Base-by-base conservation (phyloP, 37 sponge, comb jelly and placozoan species). In the Dysidea cf. avara region DNA sequence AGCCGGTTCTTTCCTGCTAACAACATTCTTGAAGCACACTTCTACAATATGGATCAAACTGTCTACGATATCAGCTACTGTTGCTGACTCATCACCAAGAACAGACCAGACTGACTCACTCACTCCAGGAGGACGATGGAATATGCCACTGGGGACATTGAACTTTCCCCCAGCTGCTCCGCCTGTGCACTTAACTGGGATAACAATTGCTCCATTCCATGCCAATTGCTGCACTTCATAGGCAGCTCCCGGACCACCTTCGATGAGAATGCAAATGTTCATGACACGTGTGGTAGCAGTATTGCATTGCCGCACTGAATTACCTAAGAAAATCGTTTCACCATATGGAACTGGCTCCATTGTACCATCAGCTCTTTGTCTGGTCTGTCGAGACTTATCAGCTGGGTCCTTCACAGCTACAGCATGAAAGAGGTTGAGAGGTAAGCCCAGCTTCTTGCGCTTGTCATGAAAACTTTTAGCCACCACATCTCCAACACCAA, bases 231-330 rank as follows among this genome's bases (percentile, higher is more conserved):
- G 86, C 26, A 80, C 90, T 53, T 93, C 94, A 71, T 89, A 88
- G 22, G 94, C 90, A 25, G 94, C 94, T 9, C 90, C 90, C 9
- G 91, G 91, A 13, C 94, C 94, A 39, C 94, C 93, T 53, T 92
- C 93, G 9, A 92, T 47, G 18, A 92, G 55, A 40, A 92, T 53
- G 52, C 93, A 87, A 1, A 76, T 40, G 17, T 75, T 62, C 2
- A 92, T 32, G 12, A 84, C 81, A 14, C 33, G 25, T 0, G 86
- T 73, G 21, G 80, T 77, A 17, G 88, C 62, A 64, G 68, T 80
- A 55, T 92, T 86, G 56, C 93, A 37, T 75, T 92, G 85, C 3
- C 93, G 69, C 4, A 92, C 78, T 59, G 86, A 81, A 46, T 30
- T 49, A 36, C 6, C 7, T 7, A 29, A 18, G n/a, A n/a, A n/a